Conservation (phyloP, 2,797 vertebrate genomes). For the Sebastolobus altivelis region DNA sequence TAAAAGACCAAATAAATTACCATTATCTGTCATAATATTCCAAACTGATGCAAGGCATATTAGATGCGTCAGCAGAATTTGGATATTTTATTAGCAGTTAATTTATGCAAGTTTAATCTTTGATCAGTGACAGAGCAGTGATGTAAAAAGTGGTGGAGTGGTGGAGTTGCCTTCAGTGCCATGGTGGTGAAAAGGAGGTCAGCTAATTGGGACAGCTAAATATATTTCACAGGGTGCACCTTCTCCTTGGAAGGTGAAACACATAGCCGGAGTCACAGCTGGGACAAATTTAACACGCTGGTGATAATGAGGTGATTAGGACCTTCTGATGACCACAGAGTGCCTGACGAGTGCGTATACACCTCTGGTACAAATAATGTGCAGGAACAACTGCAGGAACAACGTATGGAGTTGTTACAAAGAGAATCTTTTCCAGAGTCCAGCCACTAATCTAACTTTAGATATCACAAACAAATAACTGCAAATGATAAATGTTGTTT, state of each 20-base stretch:
- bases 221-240: slow-evolving; percentile 78
- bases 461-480: background rate
- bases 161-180: slow-evolving; percentile 58
- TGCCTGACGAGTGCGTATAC: slow-evolving; percentile 6
- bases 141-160: slow-evolving; percentile 60
- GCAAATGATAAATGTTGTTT: background rate
- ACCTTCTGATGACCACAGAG: slow-evolving; percentile 45
- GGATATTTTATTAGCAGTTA: slow-evolving; percentile 15
- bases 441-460: background rate
- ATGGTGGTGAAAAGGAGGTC: slow-evolving; percentile 80
- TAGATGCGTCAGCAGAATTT: slow-evolving; percentile 16
- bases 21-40: background rate
- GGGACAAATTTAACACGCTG: slow-evolving; percentile 54
- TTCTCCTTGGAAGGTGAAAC: slow-evolving; percentile 73
- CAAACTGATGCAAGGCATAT: background rate
- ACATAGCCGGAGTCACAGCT: slow-evolving; percentile 44
- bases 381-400: background rate
- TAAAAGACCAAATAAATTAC: background rate
- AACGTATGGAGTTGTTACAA: background rate
- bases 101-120: slow-evolving; percentile 54
- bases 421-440: background rate
- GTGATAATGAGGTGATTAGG: slow-evolving; percentile 52
- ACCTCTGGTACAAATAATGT: slow-evolving; percentile 2
- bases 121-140: slow-evolving; percentile 53
- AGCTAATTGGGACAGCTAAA: slow-evolving; percentile 88